Base-by-base conservation (phyloP, 2,888 invertebrate species). In the Cenopis cana region DNA sequence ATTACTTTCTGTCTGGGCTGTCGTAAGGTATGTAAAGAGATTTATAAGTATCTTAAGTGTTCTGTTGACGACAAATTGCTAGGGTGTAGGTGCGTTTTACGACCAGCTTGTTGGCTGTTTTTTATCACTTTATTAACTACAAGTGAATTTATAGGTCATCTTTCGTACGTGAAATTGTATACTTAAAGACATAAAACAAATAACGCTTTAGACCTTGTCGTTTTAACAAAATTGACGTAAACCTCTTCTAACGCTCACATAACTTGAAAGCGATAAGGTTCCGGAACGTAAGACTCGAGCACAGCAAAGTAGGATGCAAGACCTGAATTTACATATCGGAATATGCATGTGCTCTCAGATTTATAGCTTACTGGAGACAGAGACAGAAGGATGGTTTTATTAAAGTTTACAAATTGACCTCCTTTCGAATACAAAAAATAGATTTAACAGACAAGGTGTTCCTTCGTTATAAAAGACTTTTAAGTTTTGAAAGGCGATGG, bases 41-140 rank as follows among this genome's bases (percentile, higher is more conserved):
- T 69, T 69, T 69, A 69, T 65, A 69, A 69, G 68, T 55, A 61
- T 68, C 68, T 68, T 55, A 68, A 68, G 69, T 69, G 65, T 69
- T 69, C 65, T 69, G 69, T 65, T 69, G 69, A 59, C 69, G 59
- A 69, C 65, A 59, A 65, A 69, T 69, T 50, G 68, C 61, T 46
- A n/a, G 33, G 36, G 36, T 64, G 57, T 62, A 38, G 49, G 36
- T 18, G 57, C 38, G 52, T 69, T 59, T 59, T 52, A 69, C 57
- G 69, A 56, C 24, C 6, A 41, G 55, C 68, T 55, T 61, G 68
- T 68, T 68, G 68, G 46, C 68, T 41, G 52, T 41, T 61, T 46
- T 68, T 70, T 65, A 70, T 41, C 41, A 52, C 55, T 64, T 52
- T 59, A 52, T 70, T 70, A 62, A 62, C 50, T 52, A 18, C 14